These are phyloP conservation scores for Gobionotothen gibberifrons DNA, from an alignment of 2,797 vertebrate species.

Conservation along the genomic window DNA sequence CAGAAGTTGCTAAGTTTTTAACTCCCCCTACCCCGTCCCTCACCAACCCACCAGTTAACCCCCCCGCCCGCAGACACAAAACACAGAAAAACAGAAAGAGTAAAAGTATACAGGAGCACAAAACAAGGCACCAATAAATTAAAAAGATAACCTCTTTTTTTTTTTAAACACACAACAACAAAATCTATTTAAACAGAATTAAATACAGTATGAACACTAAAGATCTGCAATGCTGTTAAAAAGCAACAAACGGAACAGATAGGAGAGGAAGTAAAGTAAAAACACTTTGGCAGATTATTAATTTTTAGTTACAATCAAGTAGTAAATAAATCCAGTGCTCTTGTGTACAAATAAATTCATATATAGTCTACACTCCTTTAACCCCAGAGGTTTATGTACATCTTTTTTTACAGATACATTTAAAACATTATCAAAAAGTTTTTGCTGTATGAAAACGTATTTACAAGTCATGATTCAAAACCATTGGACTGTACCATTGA, in stretches of 20 bases:
- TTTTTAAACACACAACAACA: constrained; percentile 61
- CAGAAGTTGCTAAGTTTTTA: constrained; percentile 82
- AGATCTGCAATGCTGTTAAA: constrained; percentile 82
- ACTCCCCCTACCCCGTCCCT: constrained; percentile 32
- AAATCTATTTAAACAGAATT: constrained; percentile 83
- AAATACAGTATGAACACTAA: constrained; percentile 82
- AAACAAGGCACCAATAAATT: constrained; percentile 91
- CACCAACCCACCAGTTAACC: constrained; percentile 26
- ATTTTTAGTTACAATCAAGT: constrained; percentile 90
- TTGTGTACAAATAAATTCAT: constrained; percentile 88
- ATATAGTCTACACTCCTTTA: constrained; percentile 84
- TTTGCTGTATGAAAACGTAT: constrained; percentile 87
- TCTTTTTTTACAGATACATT: constrained; percentile 85
- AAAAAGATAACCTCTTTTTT: constrained; percentile 79
- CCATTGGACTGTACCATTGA: constrained; percentile 75
- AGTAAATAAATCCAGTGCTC: constrained; percentile 90
- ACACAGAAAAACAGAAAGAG: constrained; percentile 75
- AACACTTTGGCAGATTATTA: constrained; percentile 91
- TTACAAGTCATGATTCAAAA: constrained; percentile 87
- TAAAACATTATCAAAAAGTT: constrained; percentile 90
- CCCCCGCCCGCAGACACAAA: constrained; percentile 55
- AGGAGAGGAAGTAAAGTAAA: constrained; percentile 70
- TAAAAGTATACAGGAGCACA: constrained; percentile 85
- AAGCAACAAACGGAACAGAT: constrained; percentile 66
- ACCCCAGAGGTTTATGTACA: constrained; percentile 84